Evolutionary conservation across 2,113 vertebrate genomes (phyloP).

Genomic region (Burhinus bistriatus): DNA sequence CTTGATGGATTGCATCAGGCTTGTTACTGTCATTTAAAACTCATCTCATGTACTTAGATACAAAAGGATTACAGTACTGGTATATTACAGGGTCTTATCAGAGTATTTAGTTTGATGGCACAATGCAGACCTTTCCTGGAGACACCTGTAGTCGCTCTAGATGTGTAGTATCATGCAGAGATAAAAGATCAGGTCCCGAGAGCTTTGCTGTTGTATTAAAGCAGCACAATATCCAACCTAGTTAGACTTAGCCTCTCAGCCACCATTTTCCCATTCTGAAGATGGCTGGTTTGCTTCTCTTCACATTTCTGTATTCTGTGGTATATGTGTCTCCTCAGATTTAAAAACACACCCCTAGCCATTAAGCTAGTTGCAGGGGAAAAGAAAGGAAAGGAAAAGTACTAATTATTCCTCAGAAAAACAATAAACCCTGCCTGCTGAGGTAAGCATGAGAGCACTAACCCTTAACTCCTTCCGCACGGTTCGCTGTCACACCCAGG

Average conservation of each 20-base stretch:
- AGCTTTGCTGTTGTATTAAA: background rate
- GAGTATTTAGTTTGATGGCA: background rate
- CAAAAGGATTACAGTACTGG: background rate
- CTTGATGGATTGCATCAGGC: background rate
- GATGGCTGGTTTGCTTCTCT: background rate
- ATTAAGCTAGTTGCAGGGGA: background rate
- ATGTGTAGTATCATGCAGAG: background rate
- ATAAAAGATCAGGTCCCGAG: background rate
- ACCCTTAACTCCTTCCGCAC: background rate
- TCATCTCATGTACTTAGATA: background rate
- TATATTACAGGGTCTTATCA: background rate
- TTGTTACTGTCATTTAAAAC: background rate
- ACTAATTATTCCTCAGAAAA: background rate
- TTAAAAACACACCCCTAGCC: background rate
- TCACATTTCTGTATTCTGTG: background rate
- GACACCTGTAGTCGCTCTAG: accelerated
- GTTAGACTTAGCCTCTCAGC: background rate
- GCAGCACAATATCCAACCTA: background rate
- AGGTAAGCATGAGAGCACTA: background rate
- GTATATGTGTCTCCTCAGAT: background rate
- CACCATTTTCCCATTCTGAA: background rate
- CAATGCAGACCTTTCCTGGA: background rate
- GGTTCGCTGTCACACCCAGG: background rate
- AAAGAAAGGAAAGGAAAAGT: background rate
- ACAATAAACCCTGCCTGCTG: background rate